Percentiles rank a stretch among this genome's conserved stretches.
phyloP scores from a whole-genome alignment of 2,797 vertebrate genomes.

The Liasis olivaceus region DNA sequence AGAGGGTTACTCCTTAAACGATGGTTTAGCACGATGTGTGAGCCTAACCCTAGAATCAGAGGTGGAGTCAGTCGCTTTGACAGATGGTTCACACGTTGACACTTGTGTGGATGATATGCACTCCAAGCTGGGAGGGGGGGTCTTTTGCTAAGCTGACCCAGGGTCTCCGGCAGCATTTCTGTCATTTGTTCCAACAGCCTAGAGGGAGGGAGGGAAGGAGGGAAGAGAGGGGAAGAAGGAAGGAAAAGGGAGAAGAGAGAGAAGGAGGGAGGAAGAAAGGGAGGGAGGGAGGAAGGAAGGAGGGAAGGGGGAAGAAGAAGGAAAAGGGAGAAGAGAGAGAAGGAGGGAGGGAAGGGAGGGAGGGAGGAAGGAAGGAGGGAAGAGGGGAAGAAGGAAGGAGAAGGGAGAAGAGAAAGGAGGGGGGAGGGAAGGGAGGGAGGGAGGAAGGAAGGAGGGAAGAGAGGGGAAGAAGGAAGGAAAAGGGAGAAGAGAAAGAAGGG shows the following conservation, averaged over 20 bases:
- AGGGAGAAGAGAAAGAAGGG: neutral
- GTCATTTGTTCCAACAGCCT: neutral
- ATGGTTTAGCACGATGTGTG: neutral
- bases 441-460: neutral
- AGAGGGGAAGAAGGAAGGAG: no score
- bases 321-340: neutral
- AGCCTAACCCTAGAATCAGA: neutral
- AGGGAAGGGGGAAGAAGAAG: no score
- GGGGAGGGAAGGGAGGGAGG: neutral
- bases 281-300: no score
- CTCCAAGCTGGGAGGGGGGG: neutral
- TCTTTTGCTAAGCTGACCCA: neutral
- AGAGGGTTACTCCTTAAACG: neutral
- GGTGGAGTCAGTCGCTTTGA: neutral
- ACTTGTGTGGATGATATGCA: neutral
- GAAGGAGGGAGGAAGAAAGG: neutral
- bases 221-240: no score
- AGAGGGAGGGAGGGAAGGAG: no score
- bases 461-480: neutral
- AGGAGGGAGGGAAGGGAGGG: no score
- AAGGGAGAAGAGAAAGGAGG: no score
- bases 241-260: no score
- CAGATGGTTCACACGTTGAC: neutral
- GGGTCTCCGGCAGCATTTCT: no score
- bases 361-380: no score